These are phyloP conservation scores for Limnothrissa miodon DNA, from an alignment of 2,113 vertebrate species.

Conservation along the genomic window DNA sequence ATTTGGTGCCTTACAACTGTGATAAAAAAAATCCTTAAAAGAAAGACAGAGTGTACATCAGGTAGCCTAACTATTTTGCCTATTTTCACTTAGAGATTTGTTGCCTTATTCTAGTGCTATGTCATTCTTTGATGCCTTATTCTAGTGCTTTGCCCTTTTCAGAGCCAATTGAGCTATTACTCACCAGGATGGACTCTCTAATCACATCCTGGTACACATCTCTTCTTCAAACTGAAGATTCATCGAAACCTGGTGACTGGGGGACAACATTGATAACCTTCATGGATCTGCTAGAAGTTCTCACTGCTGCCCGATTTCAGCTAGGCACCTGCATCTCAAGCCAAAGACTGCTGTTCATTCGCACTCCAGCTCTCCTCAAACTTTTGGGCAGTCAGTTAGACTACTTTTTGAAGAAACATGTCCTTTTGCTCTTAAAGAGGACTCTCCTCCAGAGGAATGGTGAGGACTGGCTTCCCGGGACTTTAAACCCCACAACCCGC, in stretches of 20 bases:
- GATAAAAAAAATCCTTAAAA: conserved; percentile 71
- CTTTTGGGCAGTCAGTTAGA: conserved; percentile 57
- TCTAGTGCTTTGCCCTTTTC: conserved; percentile 36
- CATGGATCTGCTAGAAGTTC: conserved; percentile 79
- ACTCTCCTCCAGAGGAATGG: conserved; percentile 73
- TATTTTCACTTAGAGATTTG: background rate
- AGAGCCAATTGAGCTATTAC: conserved; percentile 72
- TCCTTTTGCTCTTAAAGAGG: conserved; percentile 81
- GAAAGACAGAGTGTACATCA: conserved; percentile 48
- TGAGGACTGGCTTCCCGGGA: conserved; percentile 72
- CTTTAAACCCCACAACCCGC: background rate
- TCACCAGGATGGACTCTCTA: conserved; percentile 69
- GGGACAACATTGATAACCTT: conserved; percentile 64
- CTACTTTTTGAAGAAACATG: conserved; percentile 76
- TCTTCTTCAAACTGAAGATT: conserved; percentile 56
- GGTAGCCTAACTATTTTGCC: conserved; percentile 50
- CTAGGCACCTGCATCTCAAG: conserved; percentile 53
- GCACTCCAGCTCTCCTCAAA: conserved; percentile 61
- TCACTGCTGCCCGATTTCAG: conserved; percentile 67
- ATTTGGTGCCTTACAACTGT: conserved; percentile 72
- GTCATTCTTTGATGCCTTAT: background rate
- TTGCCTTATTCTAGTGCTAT: background rate
- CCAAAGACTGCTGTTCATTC: conserved; percentile 70
- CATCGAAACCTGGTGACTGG: conserved; percentile 33
- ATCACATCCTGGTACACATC: conserved; percentile 69